Percentiles rank a stretch among this genome's conserved stretches.
Conservation (phyloP, 2,113 vertebrate genomes). For the Protobothrops mucrosquamatus region DNA sequence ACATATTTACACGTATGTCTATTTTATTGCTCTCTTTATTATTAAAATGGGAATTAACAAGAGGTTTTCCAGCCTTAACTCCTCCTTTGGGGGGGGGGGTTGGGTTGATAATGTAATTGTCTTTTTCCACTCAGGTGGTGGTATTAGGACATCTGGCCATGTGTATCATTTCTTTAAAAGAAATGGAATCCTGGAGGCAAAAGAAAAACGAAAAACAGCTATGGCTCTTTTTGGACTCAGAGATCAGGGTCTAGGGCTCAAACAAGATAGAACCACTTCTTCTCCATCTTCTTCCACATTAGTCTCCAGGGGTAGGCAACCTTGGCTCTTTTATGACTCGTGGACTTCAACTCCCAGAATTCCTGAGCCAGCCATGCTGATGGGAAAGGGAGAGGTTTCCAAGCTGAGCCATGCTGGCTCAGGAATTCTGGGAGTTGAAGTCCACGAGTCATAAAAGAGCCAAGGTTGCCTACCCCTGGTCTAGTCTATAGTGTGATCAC, state of each 20-base stretch:
- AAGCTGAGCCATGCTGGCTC: no score
- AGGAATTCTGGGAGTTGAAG: no score
- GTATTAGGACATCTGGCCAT: neutral
- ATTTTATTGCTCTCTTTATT: no score
- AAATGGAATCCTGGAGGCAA: neutral
- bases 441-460: no score
- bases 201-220: neutral
- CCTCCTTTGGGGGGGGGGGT: neutral
- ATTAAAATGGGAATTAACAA: neutral
- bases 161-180: neutral
- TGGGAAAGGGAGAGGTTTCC: no score
- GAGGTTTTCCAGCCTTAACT: neutral
- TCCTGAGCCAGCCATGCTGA: no score
- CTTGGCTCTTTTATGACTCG: no score
- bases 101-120: neutral
- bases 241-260: neutral
- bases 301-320: no score
- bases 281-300: neutral
- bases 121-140: neutral
- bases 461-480: neutral
- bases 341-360: no score
- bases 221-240: neutral
- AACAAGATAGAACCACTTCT: neutral
- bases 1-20: neutral
- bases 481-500: neutral